These are phyloP conservation scores for Priocnemis perturbator DNA, from an alignment of 2,888 invertebrate genomes.

Conservation along the genomic window DNA sequence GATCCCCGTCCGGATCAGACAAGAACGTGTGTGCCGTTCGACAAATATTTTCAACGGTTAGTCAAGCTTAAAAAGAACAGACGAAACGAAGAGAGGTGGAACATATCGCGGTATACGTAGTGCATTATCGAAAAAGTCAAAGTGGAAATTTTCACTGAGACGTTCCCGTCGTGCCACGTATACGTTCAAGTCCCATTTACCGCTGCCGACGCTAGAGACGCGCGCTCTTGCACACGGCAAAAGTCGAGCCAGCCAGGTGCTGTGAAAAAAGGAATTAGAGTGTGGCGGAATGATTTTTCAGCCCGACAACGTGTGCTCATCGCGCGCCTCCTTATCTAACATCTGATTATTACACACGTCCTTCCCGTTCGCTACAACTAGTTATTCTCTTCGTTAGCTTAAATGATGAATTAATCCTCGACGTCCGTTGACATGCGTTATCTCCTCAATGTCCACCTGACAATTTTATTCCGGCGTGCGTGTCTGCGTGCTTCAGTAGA, in stretches of 20 bases:
- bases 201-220: not conserved
- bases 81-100: no score
- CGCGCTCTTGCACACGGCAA: not conserved
- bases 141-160: no score
- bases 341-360: slow-evolving; percentile 54
- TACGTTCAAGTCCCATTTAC: not conserved
- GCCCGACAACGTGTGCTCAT: slow-evolving; percentile 33
- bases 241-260: not conserved
- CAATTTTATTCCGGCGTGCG: not conserved
- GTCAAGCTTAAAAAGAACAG: no score
- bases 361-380: slow-evolving; percentile 46
- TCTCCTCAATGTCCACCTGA: slow-evolving; percentile 11
- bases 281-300: slow-evolving; percentile 45
- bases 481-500: not conserved
- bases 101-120: no score
- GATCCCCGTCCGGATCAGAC: no score
- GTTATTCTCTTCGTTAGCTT: slow-evolving; percentile 54
- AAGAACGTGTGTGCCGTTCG: no score
- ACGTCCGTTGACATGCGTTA: slow-evolving; percentile 36
- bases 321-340: slow-evolving; percentile 47
- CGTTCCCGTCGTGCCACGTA: no score
- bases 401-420: slow-evolving; percentile 54
- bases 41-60: no score
- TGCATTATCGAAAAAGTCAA: no score
- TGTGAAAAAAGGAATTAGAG: not conserved